Base-by-base conservation (phyloP, 2,113 vertebrate genomes). In the Myiopsitta monachus region DNA sequence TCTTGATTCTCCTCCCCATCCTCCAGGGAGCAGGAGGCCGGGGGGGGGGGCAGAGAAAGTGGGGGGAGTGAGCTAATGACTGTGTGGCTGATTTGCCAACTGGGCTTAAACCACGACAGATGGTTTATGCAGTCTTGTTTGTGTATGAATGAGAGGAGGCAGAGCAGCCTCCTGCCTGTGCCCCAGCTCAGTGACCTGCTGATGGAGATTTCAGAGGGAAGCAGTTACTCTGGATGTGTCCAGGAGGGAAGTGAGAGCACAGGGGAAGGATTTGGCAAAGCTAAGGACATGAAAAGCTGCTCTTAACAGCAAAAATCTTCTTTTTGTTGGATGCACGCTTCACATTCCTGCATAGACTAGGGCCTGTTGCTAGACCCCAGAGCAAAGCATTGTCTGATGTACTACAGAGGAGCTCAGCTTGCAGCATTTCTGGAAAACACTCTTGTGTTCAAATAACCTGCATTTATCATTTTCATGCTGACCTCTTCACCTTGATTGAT, bases 391-490 rank as follows among this genome's bases (percentile, higher is more conserved):
- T 19, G 11, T 69, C 81, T 76, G 80, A 61, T 41, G 26, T 72
- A 51, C 89, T 95, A 30, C 88, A 92, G 88, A 70, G 66, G 24
- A 95, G 49, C 81, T 77, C 16, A 22, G 38, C 92, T 75, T 79
- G 89, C 98, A 96, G 95, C 90, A 96, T 94, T 96, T 97, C 70
- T 96, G 73, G 80, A 95, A 87, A 97, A 91, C 51, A 26, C 72
- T 95, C 83, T 18, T 21, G 24, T 73, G 72, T 96, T 88, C 80
- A 95, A 87, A 95, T 96, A 94, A 97, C 96, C 94, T 94, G 92
- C 96, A 93, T 97, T 96, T 97, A 97, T 98, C 93, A 96, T 95
- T 96, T 96, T 87, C 92, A 30, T 49, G 31, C 87, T 94, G 94
- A 96, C 96, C 96, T 73, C 59, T 70, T 97, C 90, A 95, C 96